Evolutionary conservation across 2,888 invertebrate species (phyloP).

Genomic region (Rhodophaea formosa): DNA sequence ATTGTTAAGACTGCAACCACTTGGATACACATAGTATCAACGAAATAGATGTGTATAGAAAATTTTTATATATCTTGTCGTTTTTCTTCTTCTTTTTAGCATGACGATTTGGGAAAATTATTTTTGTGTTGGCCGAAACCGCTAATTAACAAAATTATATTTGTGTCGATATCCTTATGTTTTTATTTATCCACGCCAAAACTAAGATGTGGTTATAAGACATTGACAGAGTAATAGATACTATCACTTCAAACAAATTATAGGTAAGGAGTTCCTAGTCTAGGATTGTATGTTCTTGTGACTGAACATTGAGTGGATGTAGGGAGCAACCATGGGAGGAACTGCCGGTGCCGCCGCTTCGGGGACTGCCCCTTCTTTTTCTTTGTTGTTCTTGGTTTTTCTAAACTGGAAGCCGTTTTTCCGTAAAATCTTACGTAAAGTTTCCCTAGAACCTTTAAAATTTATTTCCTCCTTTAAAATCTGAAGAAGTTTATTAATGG

Average conservation of each 20-base stretch:
- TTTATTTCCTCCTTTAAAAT: constrained; percentile 72
- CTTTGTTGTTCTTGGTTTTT: constrained; percentile 71
- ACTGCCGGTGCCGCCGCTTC: constrained; percentile 58
- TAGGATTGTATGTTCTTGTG: constrained; percentile 69
- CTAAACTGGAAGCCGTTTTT: constrained; percentile 75
- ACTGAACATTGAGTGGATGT: constrained; percentile 70
- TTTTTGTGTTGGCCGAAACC: no score
- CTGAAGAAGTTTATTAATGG: constrained; percentile 69
- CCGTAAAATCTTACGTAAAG: constrained; percentile 66
- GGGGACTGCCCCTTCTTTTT: constrained; percentile 55
- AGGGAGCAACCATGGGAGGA: constrained; percentile 67
- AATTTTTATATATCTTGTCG: no score
- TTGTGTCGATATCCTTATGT: background rate
- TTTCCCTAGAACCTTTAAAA: constrained; percentile 72
- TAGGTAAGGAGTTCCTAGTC: constrained; percentile 20
- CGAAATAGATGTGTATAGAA: no score
- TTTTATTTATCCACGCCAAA: background rate
- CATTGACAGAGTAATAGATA: background rate
- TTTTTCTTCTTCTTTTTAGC: no score
- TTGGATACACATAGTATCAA: no score
- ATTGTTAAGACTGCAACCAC: no score
- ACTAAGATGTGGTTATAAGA: background rate
- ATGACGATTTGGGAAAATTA: no score
- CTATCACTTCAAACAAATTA: background rate
- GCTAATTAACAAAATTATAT: no score